A percentile compares a stretch with the other conserved stretches of the same genome.
Conservation (phyloP, 2,888 invertebrate genomes). For the Sarcophaga rosellei region DNA sequence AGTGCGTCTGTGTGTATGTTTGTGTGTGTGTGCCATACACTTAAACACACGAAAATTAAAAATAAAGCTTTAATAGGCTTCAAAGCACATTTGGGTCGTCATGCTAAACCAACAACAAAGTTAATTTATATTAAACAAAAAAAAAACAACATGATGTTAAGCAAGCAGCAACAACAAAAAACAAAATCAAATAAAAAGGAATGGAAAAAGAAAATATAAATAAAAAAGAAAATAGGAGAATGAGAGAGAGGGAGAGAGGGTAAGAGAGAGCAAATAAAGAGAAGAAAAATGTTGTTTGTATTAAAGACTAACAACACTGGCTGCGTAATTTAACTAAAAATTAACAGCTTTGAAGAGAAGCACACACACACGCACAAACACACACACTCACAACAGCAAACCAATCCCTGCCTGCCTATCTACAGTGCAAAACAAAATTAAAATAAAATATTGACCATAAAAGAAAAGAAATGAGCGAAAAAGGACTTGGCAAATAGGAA, state of each 20-base stretch:
- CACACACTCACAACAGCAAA: not conserved
- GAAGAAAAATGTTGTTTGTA: not conserved
- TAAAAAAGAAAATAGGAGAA: not conserved
- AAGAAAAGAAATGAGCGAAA: slow-evolving; percentile 22
- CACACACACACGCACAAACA: slow-evolving; percentile 17
- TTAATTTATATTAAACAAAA: slow-evolving; percentile 65
- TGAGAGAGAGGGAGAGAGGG: too few relatives aligned
- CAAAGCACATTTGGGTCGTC: slow-evolving; percentile 71
- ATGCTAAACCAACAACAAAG: slow-evolving; percentile 65
- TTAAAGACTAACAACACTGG: not conserved
- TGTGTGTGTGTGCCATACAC: not conserved
- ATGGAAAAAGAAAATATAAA: slow-evolving; percentile 4
- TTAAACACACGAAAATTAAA: not conserved
- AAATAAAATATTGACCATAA: slow-evolving; percentile 26
- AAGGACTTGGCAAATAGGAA: slow-evolving; percentile 47
- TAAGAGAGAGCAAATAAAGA: too few relatives aligned
- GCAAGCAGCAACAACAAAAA: not conserved
- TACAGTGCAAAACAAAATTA: too few relatives aligned
- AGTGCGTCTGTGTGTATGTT: not conserved
- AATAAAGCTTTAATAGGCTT: slow-evolving; percentile 65
- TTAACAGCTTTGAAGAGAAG: slow-evolving; percentile 41
- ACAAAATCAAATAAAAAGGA: not conserved
- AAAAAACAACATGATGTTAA: not conserved
- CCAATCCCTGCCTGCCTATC: too few relatives aligned
- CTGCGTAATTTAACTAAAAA: slow-evolving; percentile 23